Conservation (phyloP, 2,888 invertebrate genomes). For the Sesia apiformis region DNA sequence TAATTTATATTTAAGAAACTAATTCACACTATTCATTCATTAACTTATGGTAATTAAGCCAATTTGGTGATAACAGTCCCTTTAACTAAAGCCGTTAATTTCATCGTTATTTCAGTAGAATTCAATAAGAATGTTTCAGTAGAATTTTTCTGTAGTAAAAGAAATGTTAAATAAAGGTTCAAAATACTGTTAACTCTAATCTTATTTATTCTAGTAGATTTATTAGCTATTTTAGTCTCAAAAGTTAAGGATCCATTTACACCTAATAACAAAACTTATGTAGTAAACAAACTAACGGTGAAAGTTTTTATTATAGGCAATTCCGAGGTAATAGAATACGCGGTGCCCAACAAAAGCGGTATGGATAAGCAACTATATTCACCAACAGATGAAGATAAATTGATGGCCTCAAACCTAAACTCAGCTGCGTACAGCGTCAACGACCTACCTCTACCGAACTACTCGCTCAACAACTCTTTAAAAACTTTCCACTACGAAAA, state of each 20-base stretch:
- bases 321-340: constrained; percentile 67
- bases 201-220: not conserved
- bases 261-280: not conserved
- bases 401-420: constrained; percentile 54
- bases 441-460: constrained; percentile 75
- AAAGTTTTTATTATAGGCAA: constrained; percentile 43
- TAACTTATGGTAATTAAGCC: no score
- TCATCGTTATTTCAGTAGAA: no score
- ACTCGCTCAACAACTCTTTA: constrained; percentile 72
- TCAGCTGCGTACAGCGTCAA: constrained; percentile 51
- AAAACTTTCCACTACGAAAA: constrained; percentile 69
- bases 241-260: not conserved
- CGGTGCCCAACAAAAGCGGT: constrained; percentile 66
- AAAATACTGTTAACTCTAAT: not conserved
- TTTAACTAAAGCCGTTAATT: no score
- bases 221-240: not conserved
- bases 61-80: no score
- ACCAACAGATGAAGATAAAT: constrained; percentile 67
- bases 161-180: no score
- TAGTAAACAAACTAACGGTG: constrained; percentile 2
- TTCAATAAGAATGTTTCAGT: no score
- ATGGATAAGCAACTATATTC: constrained; percentile 64
- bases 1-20: no score
- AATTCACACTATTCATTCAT: no score
- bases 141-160: no score